A percentile compares a stretch with the other conserved stretches of the same genome.
These are phyloP conservation scores for Andricus quercusramuli DNA, from an alignment of 2,888 invertebrate genomes.

Conservation along the genomic window DNA sequence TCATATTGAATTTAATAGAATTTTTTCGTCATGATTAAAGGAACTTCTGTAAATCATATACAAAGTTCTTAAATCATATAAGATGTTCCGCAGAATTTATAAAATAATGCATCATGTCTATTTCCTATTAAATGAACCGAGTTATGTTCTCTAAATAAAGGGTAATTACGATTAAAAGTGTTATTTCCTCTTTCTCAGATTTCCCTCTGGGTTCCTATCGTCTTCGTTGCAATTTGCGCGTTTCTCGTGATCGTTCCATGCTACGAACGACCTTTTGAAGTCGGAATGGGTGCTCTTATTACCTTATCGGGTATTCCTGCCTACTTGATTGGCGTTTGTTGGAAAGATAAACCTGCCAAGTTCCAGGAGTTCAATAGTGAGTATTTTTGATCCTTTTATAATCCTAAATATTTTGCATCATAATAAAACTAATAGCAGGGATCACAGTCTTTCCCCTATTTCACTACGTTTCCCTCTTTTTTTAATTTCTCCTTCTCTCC, in stretches of 20 bases:
- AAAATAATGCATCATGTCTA: too few species aligned
- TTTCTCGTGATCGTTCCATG: slow-evolving; percentile 90
- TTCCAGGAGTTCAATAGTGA: slow-evolving; percentile 83
- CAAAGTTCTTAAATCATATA: too few species aligned
- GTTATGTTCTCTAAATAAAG: too few species aligned
- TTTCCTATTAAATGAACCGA: too few species aligned
- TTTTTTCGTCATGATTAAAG: too few species aligned
- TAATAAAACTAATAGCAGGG: too few species aligned
- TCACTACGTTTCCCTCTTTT: too few species aligned
- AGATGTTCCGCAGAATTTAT: too few species aligned
- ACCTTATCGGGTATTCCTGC: slow-evolving; percentile 91
- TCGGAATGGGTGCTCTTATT: slow-evolving; percentile 88
- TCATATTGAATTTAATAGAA: too few species aligned
- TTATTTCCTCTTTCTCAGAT: slow-evolving; percentile 80
- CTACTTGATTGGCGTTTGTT: slow-evolving; percentile 86
- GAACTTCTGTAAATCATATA: too few species aligned
- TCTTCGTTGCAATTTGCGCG: slow-evolving; percentile 88
- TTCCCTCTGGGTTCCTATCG: slow-evolving; percentile 86
- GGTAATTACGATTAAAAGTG: not conserved
- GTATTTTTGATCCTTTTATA: slow-evolving; percentile 61
- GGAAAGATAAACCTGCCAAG: slow-evolving; percentile 84
- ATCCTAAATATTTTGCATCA: not conserved
- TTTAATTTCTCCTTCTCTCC: too few species aligned
- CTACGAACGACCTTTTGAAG: slow-evolving; percentile 89
- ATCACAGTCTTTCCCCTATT: too few species aligned